phyloP scores from a whole-genome alignment of 2,797 vertebrate species.

The Sylvia borin region DNA sequence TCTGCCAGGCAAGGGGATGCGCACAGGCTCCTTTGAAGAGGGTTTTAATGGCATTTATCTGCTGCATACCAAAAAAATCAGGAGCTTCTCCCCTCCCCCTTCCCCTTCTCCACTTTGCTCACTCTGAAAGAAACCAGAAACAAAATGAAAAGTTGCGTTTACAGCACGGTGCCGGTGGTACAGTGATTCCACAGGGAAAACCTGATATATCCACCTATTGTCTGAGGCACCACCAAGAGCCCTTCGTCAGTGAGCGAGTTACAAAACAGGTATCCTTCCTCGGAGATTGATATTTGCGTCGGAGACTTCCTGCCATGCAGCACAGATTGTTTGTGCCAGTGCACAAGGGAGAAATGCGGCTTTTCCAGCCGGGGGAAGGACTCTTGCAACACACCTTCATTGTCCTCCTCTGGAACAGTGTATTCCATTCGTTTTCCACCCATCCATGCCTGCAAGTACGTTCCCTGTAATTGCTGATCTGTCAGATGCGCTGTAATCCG shows the following conservation, averaged over 20 bases:
- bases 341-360: not conserved
- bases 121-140: constrained; percentile 29
- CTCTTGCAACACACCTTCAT: constrained; percentile 47
- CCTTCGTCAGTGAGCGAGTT: constrained; percentile 30
- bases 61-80: not conserved
- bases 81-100: constrained; percentile 14
- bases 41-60: not conserved
- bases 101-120: not conserved
- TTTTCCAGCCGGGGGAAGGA: not conserved
- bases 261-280: constrained; percentile 66
- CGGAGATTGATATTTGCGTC: constrained; percentile 32
- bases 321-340: constrained; percentile 35
- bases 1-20: not conserved
- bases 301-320: constrained; percentile 50
- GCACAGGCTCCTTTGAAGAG: not conserved
- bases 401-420: constrained; percentile 40
- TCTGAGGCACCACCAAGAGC: constrained; percentile 33
- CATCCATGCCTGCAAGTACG: constrained; percentile 5
- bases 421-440: constrained; percentile 3
- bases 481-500: constrained; percentile 43
- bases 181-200: constrained; percentile 43
- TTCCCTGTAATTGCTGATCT: constrained; percentile 54
- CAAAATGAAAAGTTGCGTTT: constrained; percentile 38
- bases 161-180: not conserved
- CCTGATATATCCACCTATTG: constrained; percentile 63